These are phyloP conservation scores for Nasonia longicornis DNA, from an alignment of 1,140 invertebrate species.

Conservation along the genomic window DNA sequence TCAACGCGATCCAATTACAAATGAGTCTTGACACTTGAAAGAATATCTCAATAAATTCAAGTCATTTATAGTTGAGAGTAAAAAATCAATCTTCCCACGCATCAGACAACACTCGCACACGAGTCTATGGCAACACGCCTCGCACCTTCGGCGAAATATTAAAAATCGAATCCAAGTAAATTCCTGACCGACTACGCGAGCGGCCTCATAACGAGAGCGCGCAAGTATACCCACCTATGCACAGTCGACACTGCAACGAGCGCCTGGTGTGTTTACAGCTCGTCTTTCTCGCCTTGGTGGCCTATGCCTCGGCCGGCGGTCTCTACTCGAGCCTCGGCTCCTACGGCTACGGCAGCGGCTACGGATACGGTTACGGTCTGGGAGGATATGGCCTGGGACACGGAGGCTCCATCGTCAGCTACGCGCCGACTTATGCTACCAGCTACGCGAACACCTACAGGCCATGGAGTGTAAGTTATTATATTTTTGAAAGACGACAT, in stretches of 20 bases:
- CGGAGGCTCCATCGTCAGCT: constrained; percentile 21
- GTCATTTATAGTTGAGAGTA: neutral
- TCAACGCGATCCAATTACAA: neutral
- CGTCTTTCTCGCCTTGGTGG: constrained; percentile 56
- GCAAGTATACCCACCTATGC: no score
- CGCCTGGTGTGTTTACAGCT: constrained; percentile 49
- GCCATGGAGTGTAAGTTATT: constrained; percentile 27
- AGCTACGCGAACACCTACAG: constrained; percentile 58
- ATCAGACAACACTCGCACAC: no score
- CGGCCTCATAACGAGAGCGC: neutral
- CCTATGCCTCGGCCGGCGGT: constrained; percentile 60
- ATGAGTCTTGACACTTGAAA: neutral
- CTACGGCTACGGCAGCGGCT: constrained; percentile 44
- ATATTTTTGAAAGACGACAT: no score
- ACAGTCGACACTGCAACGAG: neutral
- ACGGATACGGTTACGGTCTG: constrained; percentile 50
- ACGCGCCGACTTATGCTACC: constrained; percentile 52
- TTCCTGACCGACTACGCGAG: neutral
- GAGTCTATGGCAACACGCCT: neutral
- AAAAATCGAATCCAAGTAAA: neutral
- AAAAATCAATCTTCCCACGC: neutral
- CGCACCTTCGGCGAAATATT: neutral
- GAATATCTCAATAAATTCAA: neutral
- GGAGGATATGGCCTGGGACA: constrained; percentile 51
- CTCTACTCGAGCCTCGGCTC: constrained; percentile 54